These are phyloP conservation scores for Phania funesta DNA, from an alignment of 2,888 invertebrate species.

Conservation along the genomic window DNA sequence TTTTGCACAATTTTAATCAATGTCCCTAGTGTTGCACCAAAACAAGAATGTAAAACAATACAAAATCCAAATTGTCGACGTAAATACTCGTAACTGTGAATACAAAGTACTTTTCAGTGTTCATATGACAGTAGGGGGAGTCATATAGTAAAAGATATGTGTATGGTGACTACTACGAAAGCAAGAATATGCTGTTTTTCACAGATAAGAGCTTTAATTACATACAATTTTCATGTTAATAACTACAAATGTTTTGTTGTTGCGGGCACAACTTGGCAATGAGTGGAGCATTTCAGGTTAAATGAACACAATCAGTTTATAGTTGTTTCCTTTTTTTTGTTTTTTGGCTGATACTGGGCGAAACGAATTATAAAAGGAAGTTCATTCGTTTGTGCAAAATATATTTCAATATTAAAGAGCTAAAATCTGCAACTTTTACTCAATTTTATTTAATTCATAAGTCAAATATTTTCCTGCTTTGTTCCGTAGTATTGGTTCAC, in stretches of 20 bases:
- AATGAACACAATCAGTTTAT: slow-evolving; percentile 1
- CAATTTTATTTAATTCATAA: not conserved
- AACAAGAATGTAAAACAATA: too few species aligned
- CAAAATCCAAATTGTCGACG: too few species aligned
- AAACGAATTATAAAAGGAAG: not conserved
- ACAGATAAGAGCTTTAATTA: slow-evolving; percentile 35
- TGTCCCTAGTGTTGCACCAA: too few species aligned
- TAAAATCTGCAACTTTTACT: not conserved
- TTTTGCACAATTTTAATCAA: too few species aligned
- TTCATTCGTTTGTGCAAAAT: not conserved
- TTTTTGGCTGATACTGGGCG: not conserved
- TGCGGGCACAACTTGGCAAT: not conserved
- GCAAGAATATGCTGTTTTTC: not conserved
- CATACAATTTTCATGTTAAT: slow-evolving; percentile 25
- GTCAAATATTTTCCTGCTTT: not conserved
- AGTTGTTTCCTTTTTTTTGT: not conserved
- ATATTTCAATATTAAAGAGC: not conserved
- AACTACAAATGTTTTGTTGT: slow-evolving; percentile 14
- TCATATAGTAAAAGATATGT: not conserved
- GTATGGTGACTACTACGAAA: not conserved
- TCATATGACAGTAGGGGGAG: too few species aligned
- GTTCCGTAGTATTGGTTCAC: too few species aligned
- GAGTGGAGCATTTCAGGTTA: not conserved
- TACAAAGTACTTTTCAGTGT: too few species aligned
- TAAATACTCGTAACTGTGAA: too few species aligned